phyloP scores from a whole-genome alignment of 2,113 vertebrate species.

The Melanerpes aurifrons region DNA sequence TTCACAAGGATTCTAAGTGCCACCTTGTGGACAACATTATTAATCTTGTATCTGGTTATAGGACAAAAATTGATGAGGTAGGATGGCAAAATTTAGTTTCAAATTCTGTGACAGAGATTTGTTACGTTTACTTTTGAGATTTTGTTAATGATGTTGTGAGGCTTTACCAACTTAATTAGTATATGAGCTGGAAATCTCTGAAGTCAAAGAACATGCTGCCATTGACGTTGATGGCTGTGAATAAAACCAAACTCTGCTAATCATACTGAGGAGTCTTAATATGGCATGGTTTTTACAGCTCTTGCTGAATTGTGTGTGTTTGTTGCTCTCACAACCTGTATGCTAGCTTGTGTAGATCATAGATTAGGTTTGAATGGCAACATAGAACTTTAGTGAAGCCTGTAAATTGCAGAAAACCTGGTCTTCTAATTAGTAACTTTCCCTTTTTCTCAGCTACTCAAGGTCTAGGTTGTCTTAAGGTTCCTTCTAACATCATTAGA shows the following conservation, averaged over 20 bases:
- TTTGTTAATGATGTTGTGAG: background rate
- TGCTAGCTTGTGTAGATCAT: background rate
- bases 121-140: background rate
- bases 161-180: background rate
- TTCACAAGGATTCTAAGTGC: conserved; percentile 45
- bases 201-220: background rate
- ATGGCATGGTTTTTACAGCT: background rate
- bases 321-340: background rate
- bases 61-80: background rate
- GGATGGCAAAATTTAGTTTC: background rate
- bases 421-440: background rate
- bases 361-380: background rate
- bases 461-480: background rate
- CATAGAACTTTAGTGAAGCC: background rate
- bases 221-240: background rate
- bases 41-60: background rate
- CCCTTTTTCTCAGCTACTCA: background rate
- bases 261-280: background rate
- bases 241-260: background rate
- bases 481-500: background rate
- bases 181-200: background rate
- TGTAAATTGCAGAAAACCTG: background rate
- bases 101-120: background rate
- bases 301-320: background rate
- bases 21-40: conserved; percentile 67